phyloP scores from a whole-genome alignment of 2,797 vertebrate genomes.

The Tiaroga cobitis region DNA sequence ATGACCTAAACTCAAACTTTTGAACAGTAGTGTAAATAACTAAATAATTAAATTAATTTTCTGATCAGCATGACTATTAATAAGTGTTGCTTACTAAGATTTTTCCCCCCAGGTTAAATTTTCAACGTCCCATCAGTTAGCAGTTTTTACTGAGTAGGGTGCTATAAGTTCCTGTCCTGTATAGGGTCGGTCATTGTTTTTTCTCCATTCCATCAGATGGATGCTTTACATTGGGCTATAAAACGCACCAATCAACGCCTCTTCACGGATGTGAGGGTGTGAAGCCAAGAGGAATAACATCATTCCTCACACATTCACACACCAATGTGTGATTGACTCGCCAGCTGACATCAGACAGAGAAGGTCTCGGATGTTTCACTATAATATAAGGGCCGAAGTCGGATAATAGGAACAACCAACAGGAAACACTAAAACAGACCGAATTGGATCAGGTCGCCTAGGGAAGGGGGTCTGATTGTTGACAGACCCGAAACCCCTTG shows the following conservation, averaged over 20 bases:
- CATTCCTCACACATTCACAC: constrained; percentile 15
- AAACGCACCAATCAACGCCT: constrained; percentile 44
- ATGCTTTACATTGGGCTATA: constrained; percentile 41
- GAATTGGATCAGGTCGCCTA: too few relatives aligned
- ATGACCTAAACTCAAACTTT: not conserved
- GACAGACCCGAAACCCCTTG: too few relatives aligned
- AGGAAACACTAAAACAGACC: not conserved
- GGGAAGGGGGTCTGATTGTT: too few relatives aligned
- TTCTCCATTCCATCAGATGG: constrained; percentile 10
- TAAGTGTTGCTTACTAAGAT: too few relatives aligned
- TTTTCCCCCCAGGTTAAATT: not conserved
- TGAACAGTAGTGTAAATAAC: not conserved
- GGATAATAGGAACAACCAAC: not conserved
- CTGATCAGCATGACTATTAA: not conserved
- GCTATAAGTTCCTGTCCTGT: constrained; percentile 3
- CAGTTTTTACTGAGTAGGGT: not conserved
- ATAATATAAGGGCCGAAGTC: not conserved
- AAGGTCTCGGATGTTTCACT: not conserved
- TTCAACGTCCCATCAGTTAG: not conserved
- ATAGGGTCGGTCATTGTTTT: not conserved
- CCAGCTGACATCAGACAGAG: constrained; percentile 5
- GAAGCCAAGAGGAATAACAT: constrained; percentile 15
- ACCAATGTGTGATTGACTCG: constrained; percentile 11
- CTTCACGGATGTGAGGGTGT: constrained; percentile 22
- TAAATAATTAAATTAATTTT: not conserved